phyloP scores from a whole-genome alignment of 2,113 vertebrate species.

The Gadus chalcogrammus region DNA sequence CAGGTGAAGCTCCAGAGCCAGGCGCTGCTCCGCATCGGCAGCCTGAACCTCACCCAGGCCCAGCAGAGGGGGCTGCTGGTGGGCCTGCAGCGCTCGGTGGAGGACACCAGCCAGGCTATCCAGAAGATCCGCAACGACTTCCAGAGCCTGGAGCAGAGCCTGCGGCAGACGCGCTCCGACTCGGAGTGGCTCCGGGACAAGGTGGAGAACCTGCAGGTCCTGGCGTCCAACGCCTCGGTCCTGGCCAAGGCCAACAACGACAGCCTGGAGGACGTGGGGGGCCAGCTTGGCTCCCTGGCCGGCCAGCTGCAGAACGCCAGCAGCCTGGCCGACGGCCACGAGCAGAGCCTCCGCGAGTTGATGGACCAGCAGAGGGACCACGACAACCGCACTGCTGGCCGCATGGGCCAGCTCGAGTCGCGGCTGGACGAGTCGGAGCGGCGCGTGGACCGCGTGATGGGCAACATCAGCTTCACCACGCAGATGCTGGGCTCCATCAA shows the following conservation, averaged over 20 bases:
- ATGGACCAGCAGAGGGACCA: constrained; percentile 84
- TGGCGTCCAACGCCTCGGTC: constrained; percentile 83
- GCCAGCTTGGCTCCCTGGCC: constrained; percentile 79
- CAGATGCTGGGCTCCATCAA: constrained; percentile 88
- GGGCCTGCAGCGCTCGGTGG: constrained; percentile 83
- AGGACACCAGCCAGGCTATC: constrained; percentile 83
- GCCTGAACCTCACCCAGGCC: constrained; percentile 87
- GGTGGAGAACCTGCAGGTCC: constrained; percentile 80
- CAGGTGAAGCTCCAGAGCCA: constrained; percentile 83
- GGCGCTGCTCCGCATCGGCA: constrained; percentile 81
- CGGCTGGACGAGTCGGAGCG: constrained; percentile 83
- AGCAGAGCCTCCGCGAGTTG: constrained; percentile 86
- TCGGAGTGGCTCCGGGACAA: constrained; percentile 87
- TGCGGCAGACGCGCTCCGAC: constrained; percentile 83
- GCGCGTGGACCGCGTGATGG: constrained; percentile 84
- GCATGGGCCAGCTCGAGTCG: constrained; percentile 82
- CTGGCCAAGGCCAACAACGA: constrained; percentile 87
- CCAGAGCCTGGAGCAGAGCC: constrained; percentile 84
- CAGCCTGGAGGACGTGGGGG: constrained; percentile 85
- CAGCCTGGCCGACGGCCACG: constrained; percentile 78
- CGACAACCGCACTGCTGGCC: constrained; percentile 79
- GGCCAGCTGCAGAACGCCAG: constrained; percentile 88
- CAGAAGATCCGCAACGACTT: constrained; percentile 86
- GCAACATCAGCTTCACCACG: constrained; percentile 90
- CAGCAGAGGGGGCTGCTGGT: constrained; percentile 83